These are phyloP conservation scores for Amphiduros pacificus DNA, from an alignment of 2,888 invertebrate species.

Conservation along the genomic window DNA sequence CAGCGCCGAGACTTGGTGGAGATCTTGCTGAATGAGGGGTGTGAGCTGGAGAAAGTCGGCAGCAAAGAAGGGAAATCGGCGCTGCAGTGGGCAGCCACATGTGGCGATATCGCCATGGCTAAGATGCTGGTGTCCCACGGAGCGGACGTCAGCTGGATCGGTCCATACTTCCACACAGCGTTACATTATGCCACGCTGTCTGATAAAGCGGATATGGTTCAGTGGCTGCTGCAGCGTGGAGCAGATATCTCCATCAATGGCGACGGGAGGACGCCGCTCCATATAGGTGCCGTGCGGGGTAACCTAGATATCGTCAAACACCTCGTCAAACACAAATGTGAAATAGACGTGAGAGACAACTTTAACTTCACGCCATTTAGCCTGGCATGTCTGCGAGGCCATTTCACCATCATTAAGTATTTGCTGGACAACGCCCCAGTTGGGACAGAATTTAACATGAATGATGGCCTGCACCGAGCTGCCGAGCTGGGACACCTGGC, in stretches of 20 bases:
- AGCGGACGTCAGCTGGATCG: conserved; percentile 27
- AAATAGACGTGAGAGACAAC: conserved; percentile 17
- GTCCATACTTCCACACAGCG: conserved; percentile 21
- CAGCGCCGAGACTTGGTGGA: conserved; percentile 22
- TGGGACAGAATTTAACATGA: conserved; percentile 3
- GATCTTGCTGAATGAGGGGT: conserved; percentile 17
- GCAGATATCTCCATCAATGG: conserved; percentile 25
- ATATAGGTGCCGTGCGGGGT: conserved; percentile 27
- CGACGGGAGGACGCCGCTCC: conserved; percentile 25
- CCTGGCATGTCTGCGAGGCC: conserved; percentile 27
- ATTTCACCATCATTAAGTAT: conserved; percentile 18
- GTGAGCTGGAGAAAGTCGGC: conserved; percentile 11
- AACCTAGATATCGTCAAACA: conserved; percentile 21
- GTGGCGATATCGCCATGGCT: conserved; percentile 20
- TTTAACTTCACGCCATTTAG: conserved; percentile 26
- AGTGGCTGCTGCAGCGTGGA: conserved; percentile 23
- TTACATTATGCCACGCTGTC: conserved; percentile 28
- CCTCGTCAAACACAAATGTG: conserved; percentile 8
- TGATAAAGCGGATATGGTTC: conserved; percentile 19
- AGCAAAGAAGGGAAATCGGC: conserved; percentile 24
- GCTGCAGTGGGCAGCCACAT: conserved; percentile 28
- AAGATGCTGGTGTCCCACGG: conserved; percentile 22
- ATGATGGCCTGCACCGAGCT: conserved; percentile 22
- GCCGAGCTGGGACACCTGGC: conserved; percentile 24
- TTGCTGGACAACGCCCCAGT: conserved; percentile 7